Base-by-base conservation (phyloP, 2,888 invertebrate genomes). In the Sisyra nigra region DNA sequence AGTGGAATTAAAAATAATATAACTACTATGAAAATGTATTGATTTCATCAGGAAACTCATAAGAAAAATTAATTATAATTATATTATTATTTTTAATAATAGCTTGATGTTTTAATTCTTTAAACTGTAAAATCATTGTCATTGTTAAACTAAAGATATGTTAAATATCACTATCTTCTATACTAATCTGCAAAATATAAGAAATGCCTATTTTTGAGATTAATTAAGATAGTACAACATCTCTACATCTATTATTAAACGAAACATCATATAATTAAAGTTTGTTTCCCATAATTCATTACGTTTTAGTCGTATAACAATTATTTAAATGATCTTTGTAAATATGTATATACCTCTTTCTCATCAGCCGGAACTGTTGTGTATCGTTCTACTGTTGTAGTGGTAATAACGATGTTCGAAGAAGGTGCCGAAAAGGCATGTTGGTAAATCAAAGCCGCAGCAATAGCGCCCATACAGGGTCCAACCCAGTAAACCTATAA, bases 401-500 rank as follows among this genome's bases (percentile, higher is more conserved):
- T 53, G 36, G 57, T 55, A 32, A 57, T 59, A 48, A 69, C 67
- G 53, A 55, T 54, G 10, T 29, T 32, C 6, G 38, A 31, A 48
- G 62, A 60, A 48, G 62, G 62, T 34, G 60, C 62, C 31, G 59
- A 72, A 58, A 79, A 74, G 50, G 76, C 64, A 58, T 75, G 73
- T 32, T 76, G 75, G 61, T 88, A 89, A 39, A 87, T 62, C 17
- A 88, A 66, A 3, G 80, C 79, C 2, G 80, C 87, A 0, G 76
- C 74, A 41, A 86, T 68, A 5, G 85, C 89, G 32, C 89, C 89
- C 2, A 81, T 66, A 46, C 84, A 72, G 0, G 89, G 89, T 0
- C 89, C 91, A n/a, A 78, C 71, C 89, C 89, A 91, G 65, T 87
- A 91, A 1, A 89, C 73, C 82, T 78, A 56, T 1, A 58, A 53